A percentile compares a stretch with the other conserved stretches of the same genome.
Conservation (phyloP, 1,140 invertebrate genomes). For the Neodiprion pinetum region DNA sequence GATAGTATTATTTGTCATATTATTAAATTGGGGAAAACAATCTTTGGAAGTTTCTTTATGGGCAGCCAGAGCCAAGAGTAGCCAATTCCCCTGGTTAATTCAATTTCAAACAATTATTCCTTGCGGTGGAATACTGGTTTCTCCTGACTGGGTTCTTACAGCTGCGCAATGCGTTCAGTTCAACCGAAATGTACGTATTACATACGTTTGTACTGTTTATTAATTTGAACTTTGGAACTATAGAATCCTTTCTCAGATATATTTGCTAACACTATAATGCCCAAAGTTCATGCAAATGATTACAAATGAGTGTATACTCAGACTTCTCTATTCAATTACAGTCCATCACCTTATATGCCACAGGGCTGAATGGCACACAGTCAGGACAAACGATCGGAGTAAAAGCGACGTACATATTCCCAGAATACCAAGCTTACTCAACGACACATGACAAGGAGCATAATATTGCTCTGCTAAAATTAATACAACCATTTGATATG, state of each 20-base stretch:
- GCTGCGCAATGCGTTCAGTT: conserved; percentile 40
- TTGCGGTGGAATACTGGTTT: conserved; percentile 39
- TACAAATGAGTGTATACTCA: background rate
- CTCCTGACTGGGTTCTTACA: conserved; percentile 40
- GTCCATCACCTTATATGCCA: conserved; percentile 36
- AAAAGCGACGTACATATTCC: conserved; percentile 39
- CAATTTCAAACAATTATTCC: conserved; percentile 42
- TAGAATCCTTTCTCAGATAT: too few relatives aligned
- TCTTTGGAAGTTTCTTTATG: conserved; percentile 20
- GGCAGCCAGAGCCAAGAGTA: conserved; percentile 24
- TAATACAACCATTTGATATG: conserved; percentile 32
- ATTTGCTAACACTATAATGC: too few relatives aligned
- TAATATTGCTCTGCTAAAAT: conserved; percentile 39
- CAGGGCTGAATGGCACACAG: conserved; percentile 31
- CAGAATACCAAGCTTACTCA: conserved; percentile 33
- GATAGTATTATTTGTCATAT: conserved; percentile 21
- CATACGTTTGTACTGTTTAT: too few relatives aligned
- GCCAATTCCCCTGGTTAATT: conserved; percentile 39
- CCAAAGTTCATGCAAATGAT: too few relatives aligned
- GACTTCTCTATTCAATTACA: conserved; percentile 12
- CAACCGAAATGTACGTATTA: conserved; percentile 34
- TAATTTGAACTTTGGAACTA: too few relatives aligned
- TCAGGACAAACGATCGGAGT: conserved; percentile 30
- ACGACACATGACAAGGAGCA: conserved; percentile 28
- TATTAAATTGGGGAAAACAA: conserved; percentile 24